Base-by-base conservation (phyloP, 2,113 vertebrate species). In the Montifringilla adamsi region DNA sequence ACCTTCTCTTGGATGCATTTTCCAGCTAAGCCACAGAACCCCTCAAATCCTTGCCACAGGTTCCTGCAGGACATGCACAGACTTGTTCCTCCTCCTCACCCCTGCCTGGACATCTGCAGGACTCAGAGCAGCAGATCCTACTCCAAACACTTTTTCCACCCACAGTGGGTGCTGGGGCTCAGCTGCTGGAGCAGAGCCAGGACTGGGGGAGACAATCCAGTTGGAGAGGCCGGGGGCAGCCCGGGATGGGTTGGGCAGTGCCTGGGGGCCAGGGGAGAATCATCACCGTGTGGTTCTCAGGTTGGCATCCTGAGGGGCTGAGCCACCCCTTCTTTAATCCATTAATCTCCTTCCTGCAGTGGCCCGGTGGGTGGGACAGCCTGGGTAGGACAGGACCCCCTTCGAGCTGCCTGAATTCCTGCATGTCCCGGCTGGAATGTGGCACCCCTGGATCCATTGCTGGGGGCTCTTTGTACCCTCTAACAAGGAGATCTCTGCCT, bases 71-170 rank as follows among this genome's bases (percentile, higher is more conserved):
- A 68, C 94, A 92, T 90, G 94, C 59, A 76, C 11, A 3, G 93
- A 15, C 96, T 95, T 94, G 94, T 96, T 94, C 49, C 83, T 92
- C n/a, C 63, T 93, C 35, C 15, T 83, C 23, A 6, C 21, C 60
- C 26, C 53, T 56, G 67, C 55, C 50, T 12, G 4, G 68, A 31
- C 43, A 68, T 59, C 55, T 33, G 70, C 80, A 19, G 74, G 75
- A 35, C 81, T 77, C 64, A 17, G 59, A 44, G 59, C 77, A 81
- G 50, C 77, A 22, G 28, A 58, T 70, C 47, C 60, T 63, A 20
- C 90, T 60, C 56, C 18, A 83, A 62, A 70, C 12, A 0, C 23
- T 58, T 56, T 80, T 33, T 41, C 31, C 3, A 8, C 39, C 44
- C 15, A 6, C 35, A 15, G 46, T 0, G 4, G 20, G 26, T 58